Evolutionary conservation across 2,113 vertebrate species (phyloP).

Genomic region (Toxostoma redivivum): DNA sequence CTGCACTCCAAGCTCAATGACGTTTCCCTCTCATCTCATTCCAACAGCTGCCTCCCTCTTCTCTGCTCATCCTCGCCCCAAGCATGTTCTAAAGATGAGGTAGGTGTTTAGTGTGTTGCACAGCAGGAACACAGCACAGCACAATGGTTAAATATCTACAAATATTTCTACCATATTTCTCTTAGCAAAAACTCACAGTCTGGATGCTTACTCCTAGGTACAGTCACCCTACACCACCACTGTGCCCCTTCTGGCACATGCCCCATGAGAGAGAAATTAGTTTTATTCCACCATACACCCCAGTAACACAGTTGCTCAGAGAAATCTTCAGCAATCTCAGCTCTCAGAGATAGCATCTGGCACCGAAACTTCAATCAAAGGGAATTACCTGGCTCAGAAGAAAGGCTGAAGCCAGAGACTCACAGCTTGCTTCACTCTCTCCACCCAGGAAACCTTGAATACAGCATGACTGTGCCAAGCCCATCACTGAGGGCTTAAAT

Average conservation of each 20-base stretch:
- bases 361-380: neutral
- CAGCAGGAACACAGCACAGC: neutral
- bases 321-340: neutral
- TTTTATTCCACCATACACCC: neutral
- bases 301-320: neutral
- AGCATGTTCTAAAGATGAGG: neutral
- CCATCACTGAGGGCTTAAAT: rapidly evolving
- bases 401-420: neutral
- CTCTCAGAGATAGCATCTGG: neutral
- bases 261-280: neutral
- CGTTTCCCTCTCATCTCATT: neutral
- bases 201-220: neutral
- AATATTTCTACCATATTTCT: neutral
- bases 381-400: neutral
- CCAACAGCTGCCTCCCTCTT: neutral
- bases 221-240: rapidly evolving
- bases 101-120: neutral
- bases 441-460: neutral
- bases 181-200: neutral
- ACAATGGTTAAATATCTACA: neutral
- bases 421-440: neutral
- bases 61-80: neutral
- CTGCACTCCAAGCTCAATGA: neutral
- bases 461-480: neutral
- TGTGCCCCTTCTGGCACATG: neutral